A percentile compares a stretch with the other conserved stretches of the same genome.
phyloP scores from a whole-genome alignment of 1,140 invertebrate genomes.

The Andrena cerasifolii region DNA sequence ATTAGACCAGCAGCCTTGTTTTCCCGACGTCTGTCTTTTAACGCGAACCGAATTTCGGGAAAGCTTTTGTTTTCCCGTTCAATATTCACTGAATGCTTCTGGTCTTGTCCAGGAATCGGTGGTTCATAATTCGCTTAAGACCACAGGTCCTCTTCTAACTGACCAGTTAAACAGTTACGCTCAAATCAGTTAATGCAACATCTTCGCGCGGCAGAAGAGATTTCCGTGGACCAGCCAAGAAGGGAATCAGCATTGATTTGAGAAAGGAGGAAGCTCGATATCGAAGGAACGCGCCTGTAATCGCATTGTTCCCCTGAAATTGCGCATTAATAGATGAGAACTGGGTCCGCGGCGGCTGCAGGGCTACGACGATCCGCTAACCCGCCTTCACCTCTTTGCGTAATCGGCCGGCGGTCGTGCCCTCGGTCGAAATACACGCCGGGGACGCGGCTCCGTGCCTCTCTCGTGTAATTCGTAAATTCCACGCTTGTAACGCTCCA shows the following conservation, averaged over 20 bases:
- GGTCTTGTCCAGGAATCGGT: no score
- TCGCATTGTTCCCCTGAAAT: conserved; percentile 76
- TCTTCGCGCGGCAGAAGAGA: no score
- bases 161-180: no score
- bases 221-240: no score
- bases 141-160: no score
- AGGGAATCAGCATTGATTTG: not conserved
- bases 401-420: conserved; percentile 51
- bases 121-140: no score
- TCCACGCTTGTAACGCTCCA: conserved; percentile 59
- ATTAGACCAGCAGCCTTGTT: conserved; percentile 3
- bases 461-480: conserved; percentile 52
- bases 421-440: conserved; percentile 47
- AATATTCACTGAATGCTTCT: no score
- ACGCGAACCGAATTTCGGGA: no score
- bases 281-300: conserved; percentile 71
- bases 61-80: no score
- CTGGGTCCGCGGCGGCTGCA: conserved; percentile 66
- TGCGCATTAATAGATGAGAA: conserved; percentile 78
- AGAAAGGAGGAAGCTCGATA: conserved; percentile 41
- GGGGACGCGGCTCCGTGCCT: conserved; percentile 13
- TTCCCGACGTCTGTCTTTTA: no score
- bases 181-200: no score
- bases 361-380: conserved; percentile 46
- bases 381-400: conserved; percentile 62